phyloP scores from a whole-genome alignment of 2,113 vertebrate genomes.

The Rhodinocichla rosea region DNA sequence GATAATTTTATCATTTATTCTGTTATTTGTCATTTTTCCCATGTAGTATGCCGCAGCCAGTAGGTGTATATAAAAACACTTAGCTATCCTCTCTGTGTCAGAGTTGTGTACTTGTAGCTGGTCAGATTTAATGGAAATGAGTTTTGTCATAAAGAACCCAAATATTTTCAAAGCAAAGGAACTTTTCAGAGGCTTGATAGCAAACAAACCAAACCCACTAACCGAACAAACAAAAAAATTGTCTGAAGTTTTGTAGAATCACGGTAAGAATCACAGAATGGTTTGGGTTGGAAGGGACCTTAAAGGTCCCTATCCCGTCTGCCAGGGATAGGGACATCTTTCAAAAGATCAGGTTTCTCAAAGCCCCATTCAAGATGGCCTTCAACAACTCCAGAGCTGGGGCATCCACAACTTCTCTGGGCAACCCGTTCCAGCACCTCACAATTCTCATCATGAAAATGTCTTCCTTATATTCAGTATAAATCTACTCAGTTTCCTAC shows the following conservation, averaged over 20 bases:
- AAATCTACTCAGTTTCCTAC: not conserved
- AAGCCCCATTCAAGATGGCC: not conserved
- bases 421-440: fast-evolving
- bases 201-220: not conserved
- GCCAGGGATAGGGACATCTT: not conserved
- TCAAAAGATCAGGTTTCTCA: not conserved
- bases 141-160: not conserved
- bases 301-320: not conserved
- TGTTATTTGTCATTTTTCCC: constrained; percentile 15
- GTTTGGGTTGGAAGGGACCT: not conserved
- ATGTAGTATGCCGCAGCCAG: not conserved
- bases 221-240: not conserved
- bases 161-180: not conserved
- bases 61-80: not conserved
- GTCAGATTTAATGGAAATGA: not conserved
- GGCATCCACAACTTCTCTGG: not conserved
- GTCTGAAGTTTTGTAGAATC: not conserved
- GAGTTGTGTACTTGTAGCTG: not conserved
- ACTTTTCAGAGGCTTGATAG: not conserved
- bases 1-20: constrained; percentile 25
- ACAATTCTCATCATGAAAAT: not conserved
- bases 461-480: not conserved
- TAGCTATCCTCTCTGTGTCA: not conserved
- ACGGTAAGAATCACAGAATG: not conserved
- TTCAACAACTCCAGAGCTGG: not conserved